phyloP scores from a whole-genome alignment of 2,888 invertebrate genomes.

The Drosophila ezoana region DNA sequence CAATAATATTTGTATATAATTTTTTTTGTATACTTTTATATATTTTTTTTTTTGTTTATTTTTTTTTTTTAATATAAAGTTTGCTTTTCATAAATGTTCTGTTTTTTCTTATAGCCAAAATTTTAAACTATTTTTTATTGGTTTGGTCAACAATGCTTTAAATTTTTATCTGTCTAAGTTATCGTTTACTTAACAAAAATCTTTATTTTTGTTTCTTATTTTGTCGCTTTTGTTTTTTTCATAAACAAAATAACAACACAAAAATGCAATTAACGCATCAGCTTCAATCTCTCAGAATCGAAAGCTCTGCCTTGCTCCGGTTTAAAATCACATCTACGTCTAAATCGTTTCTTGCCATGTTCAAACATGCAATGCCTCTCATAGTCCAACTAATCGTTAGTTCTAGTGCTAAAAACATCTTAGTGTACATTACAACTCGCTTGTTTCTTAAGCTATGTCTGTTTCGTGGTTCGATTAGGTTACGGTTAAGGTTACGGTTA shows the following conservation, averaged over 20 bases:
- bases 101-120: conserved; percentile 65
- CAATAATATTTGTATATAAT: conserved; percentile 75
- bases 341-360: conserved; percentile 58
- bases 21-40: conserved; percentile 31
- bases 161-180: conserved; percentile 55
- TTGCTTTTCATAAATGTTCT: conserved; percentile 64
- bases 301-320: conserved; percentile 34
- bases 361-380: conserved; percentile 48
- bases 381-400: conserved; percentile 57
- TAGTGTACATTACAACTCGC: conserved; percentile 68
- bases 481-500: conserved; percentile 18
- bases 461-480: conserved; percentile 32
- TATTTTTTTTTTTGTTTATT: conserved; percentile 33
- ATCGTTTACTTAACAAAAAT: conserved; percentile 51
- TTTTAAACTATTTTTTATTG: conserved; percentile 48
- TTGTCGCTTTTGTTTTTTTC: conserved; percentile 23
- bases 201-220: conserved; percentile 13
- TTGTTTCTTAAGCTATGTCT: conserved; percentile 58
- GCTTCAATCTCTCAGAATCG: conserved; percentile 49
- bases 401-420: conserved; percentile 78
- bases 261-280: conserved; percentile 59
- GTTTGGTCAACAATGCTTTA: conserved; percentile 76
- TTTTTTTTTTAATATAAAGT: conserved; percentile 57
- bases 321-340: conserved; percentile 78
- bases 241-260: conserved; percentile 70